Conservation (phyloP, 2,113 vertebrate species). For the Hippocampus guttulatus region DNA sequence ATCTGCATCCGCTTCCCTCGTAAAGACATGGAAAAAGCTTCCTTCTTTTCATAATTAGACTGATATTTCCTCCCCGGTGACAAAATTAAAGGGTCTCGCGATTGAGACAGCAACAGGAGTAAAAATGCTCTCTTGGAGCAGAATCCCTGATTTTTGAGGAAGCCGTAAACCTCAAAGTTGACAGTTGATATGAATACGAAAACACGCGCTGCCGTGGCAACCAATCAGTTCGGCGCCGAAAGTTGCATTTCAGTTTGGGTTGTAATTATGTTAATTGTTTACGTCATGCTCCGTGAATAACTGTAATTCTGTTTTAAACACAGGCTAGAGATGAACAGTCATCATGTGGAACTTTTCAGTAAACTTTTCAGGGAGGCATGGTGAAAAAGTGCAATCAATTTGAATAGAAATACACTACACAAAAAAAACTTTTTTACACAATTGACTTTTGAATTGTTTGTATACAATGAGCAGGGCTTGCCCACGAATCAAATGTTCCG, state of each 20-base stretch:
- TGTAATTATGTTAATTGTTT: constrained; percentile 60
- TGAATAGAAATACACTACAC: neutral
- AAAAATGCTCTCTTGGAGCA: constrained; percentile 51
- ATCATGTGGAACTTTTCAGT: neutral
- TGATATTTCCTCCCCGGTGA: constrained; percentile 45
- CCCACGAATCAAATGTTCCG: neutral
- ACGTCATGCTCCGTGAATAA: constrained; percentile 40
- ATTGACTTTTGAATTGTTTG: neutral
- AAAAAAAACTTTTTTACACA: neutral
- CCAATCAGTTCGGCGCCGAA: constrained; percentile 47
- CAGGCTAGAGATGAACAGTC: constrained; percentile 30
- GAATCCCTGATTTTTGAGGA: constrained; percentile 66
- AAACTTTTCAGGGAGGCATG: neutral
- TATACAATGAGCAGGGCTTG: neutral
- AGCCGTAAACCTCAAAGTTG: constrained; percentile 60
- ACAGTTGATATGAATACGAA: constrained; percentile 65
- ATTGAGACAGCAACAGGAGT: constrained; percentile 54
- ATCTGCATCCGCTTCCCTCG: constrained; percentile 24
- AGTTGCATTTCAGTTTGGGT: constrained; percentile 21
- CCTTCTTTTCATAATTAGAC: constrained; percentile 33
- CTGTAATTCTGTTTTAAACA: constrained; percentile 54
- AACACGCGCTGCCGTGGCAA: constrained; percentile 67
- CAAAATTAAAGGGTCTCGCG: constrained; percentile 49
- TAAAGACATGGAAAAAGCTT: constrained; percentile 25
- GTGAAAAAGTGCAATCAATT: neutral